Evolutionary conservation across 2,113 vertebrate genomes (phyloP).

Genomic region (Triplophysa rosa): DNA sequence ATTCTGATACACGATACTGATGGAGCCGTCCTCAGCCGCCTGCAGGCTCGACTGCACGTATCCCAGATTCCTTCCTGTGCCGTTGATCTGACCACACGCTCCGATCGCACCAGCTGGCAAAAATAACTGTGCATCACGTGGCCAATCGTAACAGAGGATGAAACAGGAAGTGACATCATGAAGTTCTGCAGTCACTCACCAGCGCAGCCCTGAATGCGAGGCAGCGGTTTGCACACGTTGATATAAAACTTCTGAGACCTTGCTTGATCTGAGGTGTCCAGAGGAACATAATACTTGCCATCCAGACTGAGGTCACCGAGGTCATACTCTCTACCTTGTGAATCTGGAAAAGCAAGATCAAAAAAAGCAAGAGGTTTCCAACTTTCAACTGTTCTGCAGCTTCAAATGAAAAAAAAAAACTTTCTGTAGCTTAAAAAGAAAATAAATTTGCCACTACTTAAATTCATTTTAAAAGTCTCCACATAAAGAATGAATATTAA

Average conservation of each 20-base stretch:
- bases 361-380: no score
- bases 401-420: no score
- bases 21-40: constrained; percentile 80
- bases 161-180: not conserved
- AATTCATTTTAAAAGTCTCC: no score
- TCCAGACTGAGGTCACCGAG: constrained; percentile 82
- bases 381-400: no score
- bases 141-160: no score
- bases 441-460: no score
- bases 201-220: constrained; percentile 73
- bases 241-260: constrained; percentile 82
- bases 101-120: constrained; percentile 83
- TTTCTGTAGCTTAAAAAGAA: no score
- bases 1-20: constrained; percentile 87
- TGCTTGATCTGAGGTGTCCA: constrained; percentile 75
- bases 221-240: constrained; percentile 88
- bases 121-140: constrained; percentile 9
- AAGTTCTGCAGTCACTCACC: constrained; percentile 66
- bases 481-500: no score
- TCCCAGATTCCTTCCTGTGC: constrained; percentile 79
- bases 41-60: constrained; percentile 87
- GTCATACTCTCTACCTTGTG: constrained; percentile 88
- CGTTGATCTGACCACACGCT: constrained; percentile 76
- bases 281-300: constrained; percentile 79
- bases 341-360: constrained; percentile 70